Conservation (phyloP, 2,888 invertebrate species). For the Cephus sareptanus region DNA sequence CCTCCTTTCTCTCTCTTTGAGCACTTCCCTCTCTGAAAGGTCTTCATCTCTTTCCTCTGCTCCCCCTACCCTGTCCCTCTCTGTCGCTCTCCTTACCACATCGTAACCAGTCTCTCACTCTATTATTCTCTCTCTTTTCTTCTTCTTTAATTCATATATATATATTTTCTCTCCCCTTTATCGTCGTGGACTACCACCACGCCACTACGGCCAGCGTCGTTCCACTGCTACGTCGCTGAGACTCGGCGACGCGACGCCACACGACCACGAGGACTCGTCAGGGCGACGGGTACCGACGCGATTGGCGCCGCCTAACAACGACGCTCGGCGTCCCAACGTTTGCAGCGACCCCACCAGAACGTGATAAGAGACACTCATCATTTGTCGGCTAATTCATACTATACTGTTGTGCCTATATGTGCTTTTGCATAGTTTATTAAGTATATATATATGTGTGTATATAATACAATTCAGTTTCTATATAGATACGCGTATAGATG, state of each 20-base stretch:
- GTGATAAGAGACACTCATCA: conserved; percentile 28
- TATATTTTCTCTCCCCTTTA: not conserved
- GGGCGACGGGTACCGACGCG: not conserved
- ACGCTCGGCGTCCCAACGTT: conserved; percentile 47
- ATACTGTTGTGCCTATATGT: not conserved
- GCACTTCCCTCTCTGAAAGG: not conserved
- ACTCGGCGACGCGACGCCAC: not conserved
- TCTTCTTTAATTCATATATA: not conserved
- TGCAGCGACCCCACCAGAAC: conserved; percentile 31
- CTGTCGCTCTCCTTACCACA: not conserved
- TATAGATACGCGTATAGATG: not conserved
- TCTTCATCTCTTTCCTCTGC: not conserved
- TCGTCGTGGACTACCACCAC: not conserved
- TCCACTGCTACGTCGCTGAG: not conserved
- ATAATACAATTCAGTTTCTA: not conserved
- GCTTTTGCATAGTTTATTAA: not conserved
- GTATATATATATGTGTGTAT: not conserved
- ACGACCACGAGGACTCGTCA: not conserved
- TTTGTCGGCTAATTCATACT: conserved; percentile 30
- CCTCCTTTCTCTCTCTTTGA: not conserved
- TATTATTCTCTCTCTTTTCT: not conserved
- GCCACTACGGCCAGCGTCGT: not conserved
- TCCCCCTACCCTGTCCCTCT: not conserved
- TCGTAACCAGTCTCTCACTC: not conserved
- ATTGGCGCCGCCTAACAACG: conserved; percentile 39